Evolutionary conservation across 1,140 invertebrate species (phyloP).

Genomic region (Aphidius gifuensis): DNA sequence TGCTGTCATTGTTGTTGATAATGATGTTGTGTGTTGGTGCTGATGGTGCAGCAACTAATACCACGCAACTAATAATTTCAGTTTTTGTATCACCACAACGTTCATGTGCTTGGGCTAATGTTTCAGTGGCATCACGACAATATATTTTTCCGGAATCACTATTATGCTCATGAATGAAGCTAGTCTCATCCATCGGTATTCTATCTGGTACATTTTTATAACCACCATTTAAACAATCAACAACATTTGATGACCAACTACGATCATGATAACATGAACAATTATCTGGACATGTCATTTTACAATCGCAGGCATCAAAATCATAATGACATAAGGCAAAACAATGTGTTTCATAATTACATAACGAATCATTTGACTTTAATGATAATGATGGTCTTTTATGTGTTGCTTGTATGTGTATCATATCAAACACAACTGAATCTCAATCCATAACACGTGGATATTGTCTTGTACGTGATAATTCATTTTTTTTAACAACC

Average conservation of each 20-base stretch:
- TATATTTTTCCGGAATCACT: slow-evolving; percentile 67
- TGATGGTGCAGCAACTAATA: slow-evolving; percentile 53
- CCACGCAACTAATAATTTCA: slow-evolving; percentile 43
- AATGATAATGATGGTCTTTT: slow-evolving; percentile 81
- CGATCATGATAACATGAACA: slow-evolving; percentile 95
- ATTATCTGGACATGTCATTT: slow-evolving; percentile 93
- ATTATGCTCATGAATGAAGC: slow-evolving; percentile 80
- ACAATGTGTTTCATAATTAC: slow-evolving; percentile 88
- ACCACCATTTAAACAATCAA: slow-evolving; percentile 80
- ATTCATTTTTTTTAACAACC: slow-evolving; percentile 75
- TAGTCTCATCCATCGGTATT: slow-evolving; percentile 91
- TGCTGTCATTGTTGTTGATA: no score
- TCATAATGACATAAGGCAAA: slow-evolving; percentile 90
- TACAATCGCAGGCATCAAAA: slow-evolving; percentile 91
- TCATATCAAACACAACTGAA: slow-evolving; percentile 83
- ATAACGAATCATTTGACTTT: slow-evolving; percentile 83
- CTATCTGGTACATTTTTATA: slow-evolving; percentile 78
- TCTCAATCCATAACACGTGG: slow-evolving; percentile 88
- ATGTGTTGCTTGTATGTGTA: slow-evolving; percentile 77
- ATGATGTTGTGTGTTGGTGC: slow-evolving; percentile 31
- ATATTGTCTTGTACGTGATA: slow-evolving; percentile 72
- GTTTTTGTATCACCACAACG: slow-evolving; percentile 61
- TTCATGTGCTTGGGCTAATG: slow-evolving; percentile 59
- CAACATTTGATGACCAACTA: slow-evolving; percentile 88
- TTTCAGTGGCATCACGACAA: slow-evolving; percentile 59